A percentile compares a stretch with the other conserved stretches of the same genome.
Conservation (phyloP, 2,113 vertebrate species). For the Hiodon alosoides region DNA sequence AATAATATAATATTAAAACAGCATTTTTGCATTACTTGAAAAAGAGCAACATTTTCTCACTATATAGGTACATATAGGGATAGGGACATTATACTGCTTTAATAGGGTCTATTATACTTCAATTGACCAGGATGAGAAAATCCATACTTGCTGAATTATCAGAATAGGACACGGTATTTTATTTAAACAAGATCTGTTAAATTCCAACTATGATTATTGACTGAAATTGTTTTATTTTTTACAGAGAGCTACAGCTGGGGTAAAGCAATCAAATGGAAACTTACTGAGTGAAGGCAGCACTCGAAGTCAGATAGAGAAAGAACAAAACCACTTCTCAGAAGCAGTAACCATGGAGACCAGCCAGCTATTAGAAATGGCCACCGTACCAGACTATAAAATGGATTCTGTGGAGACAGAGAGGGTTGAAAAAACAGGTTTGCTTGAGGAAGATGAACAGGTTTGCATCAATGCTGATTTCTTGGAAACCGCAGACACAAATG, state of each 20-base stretch:
- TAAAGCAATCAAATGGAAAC: conserved; percentile 49
- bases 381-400: conserved; percentile 47
- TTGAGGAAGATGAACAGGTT: conserved; percentile 37
- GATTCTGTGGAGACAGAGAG: conserved; percentile 45
- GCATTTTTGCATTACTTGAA: no score
- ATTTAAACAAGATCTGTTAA: no score
- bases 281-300: conserved; percentile 51
- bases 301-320: conserved; percentile 47
- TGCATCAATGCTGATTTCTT: conserved; percentile 32
- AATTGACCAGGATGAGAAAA: no score
- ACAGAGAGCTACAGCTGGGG: conserved; percentile 49
- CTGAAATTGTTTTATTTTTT: conserved; percentile 8
- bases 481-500: conserved; percentile 30
- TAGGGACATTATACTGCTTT: no score
- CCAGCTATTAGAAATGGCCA: conserved; percentile 50
- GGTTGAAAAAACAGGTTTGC: conserved; percentile 41
- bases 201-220: neutral
- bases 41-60: no score
- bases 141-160: no score
- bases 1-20: no score
- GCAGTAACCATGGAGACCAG: conserved; percentile 66
- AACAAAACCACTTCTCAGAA: conserved; percentile 38
- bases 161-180: no score
- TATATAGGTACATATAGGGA: no score
- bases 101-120: no score